phyloP scores from a whole-genome alignment of 2,797 vertebrate genomes.

The Trachops cirrhosus region DNA sequence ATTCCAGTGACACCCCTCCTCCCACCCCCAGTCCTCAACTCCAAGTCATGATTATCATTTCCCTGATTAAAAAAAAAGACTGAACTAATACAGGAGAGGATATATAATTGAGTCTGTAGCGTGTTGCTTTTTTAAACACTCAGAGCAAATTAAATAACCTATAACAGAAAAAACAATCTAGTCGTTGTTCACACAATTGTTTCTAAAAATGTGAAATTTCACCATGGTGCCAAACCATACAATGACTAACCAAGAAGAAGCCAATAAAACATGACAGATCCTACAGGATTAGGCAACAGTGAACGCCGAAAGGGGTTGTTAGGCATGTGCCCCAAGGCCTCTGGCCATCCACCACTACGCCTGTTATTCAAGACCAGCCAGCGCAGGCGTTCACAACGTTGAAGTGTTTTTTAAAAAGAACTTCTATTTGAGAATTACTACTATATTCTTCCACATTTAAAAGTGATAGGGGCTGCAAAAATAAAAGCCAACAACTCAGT shows the following conservation, averaged over 20 bases:
- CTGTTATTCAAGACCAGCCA: conserved; percentile 33
- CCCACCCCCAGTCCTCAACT: neutral
- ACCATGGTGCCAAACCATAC: neutral
- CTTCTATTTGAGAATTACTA: neutral
- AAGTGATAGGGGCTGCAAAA: neutral
- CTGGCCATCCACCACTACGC: neutral
- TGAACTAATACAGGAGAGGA: neutral
- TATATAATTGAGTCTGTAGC: neutral
- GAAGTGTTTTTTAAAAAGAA: neutral
- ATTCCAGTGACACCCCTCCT: neutral
- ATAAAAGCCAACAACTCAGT: neutral
- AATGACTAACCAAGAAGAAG: conserved; percentile 27
- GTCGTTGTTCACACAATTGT: conserved; percentile 50
- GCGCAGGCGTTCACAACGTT: neutral
- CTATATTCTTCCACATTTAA: neutral
- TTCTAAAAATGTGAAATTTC: conserved; percentile 52
- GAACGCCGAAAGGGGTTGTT: neutral
- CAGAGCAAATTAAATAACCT: neutral
- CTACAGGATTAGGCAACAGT: neutral
- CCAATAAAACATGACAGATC: conserved; percentile 20
- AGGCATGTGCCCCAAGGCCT: neutral
- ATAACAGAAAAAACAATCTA: neutral
- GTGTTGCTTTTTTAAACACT: neutral
- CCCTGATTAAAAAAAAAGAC: neutral
- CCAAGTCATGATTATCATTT: neutral